Evolutionary conservation across 2,113 vertebrate species (phyloP), one percentile per base, ranked within the genome.

Genomic region (Sebastes schlegelii): DNA sequence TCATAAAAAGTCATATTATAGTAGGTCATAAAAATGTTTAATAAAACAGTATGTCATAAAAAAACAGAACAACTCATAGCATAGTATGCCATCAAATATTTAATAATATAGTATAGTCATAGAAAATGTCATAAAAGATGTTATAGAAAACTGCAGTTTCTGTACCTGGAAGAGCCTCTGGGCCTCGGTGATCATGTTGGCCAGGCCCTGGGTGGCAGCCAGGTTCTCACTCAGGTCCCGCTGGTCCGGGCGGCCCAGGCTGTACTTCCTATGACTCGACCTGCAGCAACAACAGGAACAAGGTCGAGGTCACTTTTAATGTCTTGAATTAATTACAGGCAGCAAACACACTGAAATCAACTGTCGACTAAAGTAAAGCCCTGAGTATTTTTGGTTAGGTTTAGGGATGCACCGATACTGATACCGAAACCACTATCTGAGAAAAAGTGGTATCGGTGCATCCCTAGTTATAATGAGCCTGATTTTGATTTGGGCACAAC

Each of bases 181-280:
- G 26, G 95, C 96, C 89, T 97, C 95, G 0, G 87, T 92, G 69
- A 98, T 95, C 97, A 98, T 97, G 81, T 93, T 93, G 12, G 96
- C 95, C 87, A 98, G 79, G 14, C 96, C 97, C 82, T 97, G 96
- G 0, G 96, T 96, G n/a, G 97, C 97, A 6, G 97, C 97, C 63
- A 97, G 84, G 85, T 96, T 98, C 90, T 98, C 97, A 6, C 77
- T 97, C 51, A 98, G 93, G 86, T 98, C 97, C 65, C 94, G 92
- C 93, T 97, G 97, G 84, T 97, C 96, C 0, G 97, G 97, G 16
- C 95, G 96, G 26, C 96, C 97, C 72, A 96, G 40, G 83, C 96
- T 97, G 93, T 93, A 92, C 86, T 97, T 98, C 92, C 96, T 96
- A 80, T 96, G 96, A 26, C 94, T 90, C 0, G 94, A 90, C 74